Evolutionary conservation across 2,797 vertebrate species (phyloP).

Genomic region (Paguma larvata): DNA sequence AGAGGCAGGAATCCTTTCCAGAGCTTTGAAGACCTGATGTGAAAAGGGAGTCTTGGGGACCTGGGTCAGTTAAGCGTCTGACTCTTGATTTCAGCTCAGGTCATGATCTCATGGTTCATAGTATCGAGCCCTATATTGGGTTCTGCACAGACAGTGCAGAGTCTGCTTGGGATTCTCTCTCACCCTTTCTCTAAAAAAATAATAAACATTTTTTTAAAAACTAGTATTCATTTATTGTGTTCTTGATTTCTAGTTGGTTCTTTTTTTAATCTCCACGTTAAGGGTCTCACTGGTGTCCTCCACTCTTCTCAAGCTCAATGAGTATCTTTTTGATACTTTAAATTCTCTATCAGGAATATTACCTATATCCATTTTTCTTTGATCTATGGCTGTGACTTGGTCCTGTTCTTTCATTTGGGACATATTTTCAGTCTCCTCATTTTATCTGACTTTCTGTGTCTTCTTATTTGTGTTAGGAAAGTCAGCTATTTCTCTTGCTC

Average conservation of each 20-base stretch:
- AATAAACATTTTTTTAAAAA: too few relatives aligned
- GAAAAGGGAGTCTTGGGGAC: background rate
- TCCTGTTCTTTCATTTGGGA: background rate
- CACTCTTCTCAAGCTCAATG: background rate
- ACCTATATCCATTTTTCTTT: background rate
- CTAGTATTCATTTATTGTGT: background rate
- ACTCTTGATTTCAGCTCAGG: too few relatives aligned
- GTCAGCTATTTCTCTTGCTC: background rate
- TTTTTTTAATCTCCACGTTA: background rate
- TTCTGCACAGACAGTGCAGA: too few relatives aligned
- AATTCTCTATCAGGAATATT: background rate
- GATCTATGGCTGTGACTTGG: background rate
- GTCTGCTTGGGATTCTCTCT: too few relatives aligned
- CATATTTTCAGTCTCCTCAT: background rate
- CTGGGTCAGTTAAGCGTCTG: too few relatives aligned
- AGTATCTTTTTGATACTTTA: background rate
- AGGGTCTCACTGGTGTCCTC: background rate
- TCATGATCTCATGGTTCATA: too few relatives aligned
- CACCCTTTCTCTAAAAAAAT: too few relatives aligned
- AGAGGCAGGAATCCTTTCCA: background rate
- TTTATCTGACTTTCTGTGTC: background rate
- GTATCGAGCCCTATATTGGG: too few relatives aligned
- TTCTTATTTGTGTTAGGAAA: background rate
- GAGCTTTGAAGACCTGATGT: constrained; percentile 36
- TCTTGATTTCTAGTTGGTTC: background rate